Percentiles rank a stretch among this genome's conserved stretches.
Evolutionary conservation across 2,888 invertebrate genomes (phyloP).

Genomic region (Epinotia demarniana): DNA sequence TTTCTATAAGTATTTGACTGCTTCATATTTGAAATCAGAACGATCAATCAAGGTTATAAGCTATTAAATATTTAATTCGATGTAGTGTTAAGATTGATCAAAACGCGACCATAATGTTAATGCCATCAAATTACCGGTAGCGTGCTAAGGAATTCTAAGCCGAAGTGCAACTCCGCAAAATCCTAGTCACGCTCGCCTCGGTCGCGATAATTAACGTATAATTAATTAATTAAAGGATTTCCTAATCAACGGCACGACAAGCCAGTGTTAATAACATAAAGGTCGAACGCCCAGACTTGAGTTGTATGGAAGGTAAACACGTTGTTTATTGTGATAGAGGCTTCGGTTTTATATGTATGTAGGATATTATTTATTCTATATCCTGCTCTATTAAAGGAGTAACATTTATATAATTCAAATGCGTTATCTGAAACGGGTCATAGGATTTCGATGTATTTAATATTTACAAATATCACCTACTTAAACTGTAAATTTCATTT

Average conservation of each 20-base stretch:
- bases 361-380: background rate
- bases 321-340: constrained; percentile 19
- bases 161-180: constrained; percentile 48
- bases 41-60: background rate
- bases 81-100: background rate
- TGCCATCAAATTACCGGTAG: constrained; percentile 27
- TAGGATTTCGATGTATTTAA: background rate
- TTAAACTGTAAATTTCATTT: no score
- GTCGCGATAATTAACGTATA: constrained; percentile 63
- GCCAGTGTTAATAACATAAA: constrained; percentile 63
- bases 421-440: background rate
- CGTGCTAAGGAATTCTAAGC: constrained; percentile 38
- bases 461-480: background rate
- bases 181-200: constrained; percentile 50
- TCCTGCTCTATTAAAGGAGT: background rate
- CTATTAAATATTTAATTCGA: background rate
- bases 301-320: constrained; percentile 36
- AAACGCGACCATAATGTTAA: constrained; percentile 23
- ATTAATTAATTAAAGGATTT: constrained; percentile 69
- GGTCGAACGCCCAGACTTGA: constrained; percentile 60
- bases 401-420: background rate
- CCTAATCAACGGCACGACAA: constrained; percentile 66
- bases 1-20: background rate
- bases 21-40: background rate
- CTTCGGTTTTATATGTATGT: constrained; percentile 4